Evolutionary conservation across 1,140 invertebrate species (phyloP), one percentile per base, ranked within the genome.

Genomic region (Acyrthosiphon pisum): DNA sequence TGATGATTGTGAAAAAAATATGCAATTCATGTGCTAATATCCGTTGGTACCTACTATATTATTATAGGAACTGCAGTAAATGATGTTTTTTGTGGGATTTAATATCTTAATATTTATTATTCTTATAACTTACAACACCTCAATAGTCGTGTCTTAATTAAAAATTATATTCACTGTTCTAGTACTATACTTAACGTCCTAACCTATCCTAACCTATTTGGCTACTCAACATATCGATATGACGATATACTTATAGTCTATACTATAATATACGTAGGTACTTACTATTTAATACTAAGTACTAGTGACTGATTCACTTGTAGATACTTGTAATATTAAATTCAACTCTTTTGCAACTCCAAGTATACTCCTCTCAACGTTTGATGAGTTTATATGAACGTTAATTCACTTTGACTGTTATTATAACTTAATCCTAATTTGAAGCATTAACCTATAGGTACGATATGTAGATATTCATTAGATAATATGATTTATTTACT

Each of bases 1-100:
- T n/a, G 60, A 76, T 76, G 14, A 76, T 76, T 76, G 60, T 76
- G n/a, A 76, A 68, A 76, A 68, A 76, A 76, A n/a, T 76, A 76
- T 76, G 14, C 60, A 9, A 76, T 76, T 76, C n/a, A 76, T 14
- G 60, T n/a, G n/a, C 30, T 76, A 76, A 76, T 76, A n/a, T n/a
- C 18, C 20, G 14, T 50, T 1, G 48, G 48, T 18, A 50, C 48
- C 41, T 20, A 53, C 8, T 53, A 22, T 53, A 53, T 22, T 14
- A 48, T n/a, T 53, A 14, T 76, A 18, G 14, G 14, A 76, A n/a
- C n/a, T 76, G 30, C 30, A 56, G 56, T 56, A 68, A 76, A 2
- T 35, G 30, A n/a, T 76, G n/a, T 20, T 76, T n/a, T 53, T 76
- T 18, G 14, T 76, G 60, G 9, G 11, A 14, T n/a, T 68, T n/a